Base-by-base conservation (phyloP, 2,797 vertebrate genomes). In the Naso thynnoides region DNA sequence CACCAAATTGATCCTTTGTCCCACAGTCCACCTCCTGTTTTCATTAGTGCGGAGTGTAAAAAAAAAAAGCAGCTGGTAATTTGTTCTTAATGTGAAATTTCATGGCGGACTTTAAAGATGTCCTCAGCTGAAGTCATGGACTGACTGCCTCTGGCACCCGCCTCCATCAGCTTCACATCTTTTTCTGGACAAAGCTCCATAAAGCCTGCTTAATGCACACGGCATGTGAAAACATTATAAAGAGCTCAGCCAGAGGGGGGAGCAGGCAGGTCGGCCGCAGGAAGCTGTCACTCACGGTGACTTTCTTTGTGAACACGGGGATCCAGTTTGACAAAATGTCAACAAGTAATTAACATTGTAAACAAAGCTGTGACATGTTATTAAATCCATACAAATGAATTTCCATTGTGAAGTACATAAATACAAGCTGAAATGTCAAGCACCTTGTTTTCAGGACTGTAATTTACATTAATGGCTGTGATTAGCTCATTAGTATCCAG, bases 331-430 rank as follows among this genome's bases (percentile, higher is more conserved):
- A 76, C 73, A 84, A 81, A 84, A 90, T 86, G 83, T 88, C 85
- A 91, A 73, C 76, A 79, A 79, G 78, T 73, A 79, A 91, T 88
- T 89, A 84, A 61, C 67, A 66, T n/a, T 6, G 66, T 75, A 84
- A 89, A 83, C 61, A 81, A 83, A 82, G 70, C 64, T 38, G 76
- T 79, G 84, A 61, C 75, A 57, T 36, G 53, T 83, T 84, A 83
- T 85, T 84, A 84, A 81, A 81, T 69, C 61, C 33, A 62, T 52
- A 74, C 64, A 84, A 73, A 87, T 64, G 21, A 62, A 49, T 62
- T 78, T 69, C 69, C 31, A 59, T 27, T 26, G 38, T 50, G 7
- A 70, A 75, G 44, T 55, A 23, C 50, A 27, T 52, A 26, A 58
- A 66, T 27, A 66, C 21, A 39, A 54, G 49, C 70, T 67, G 69